Conservation (phyloP, 2,888 invertebrate species). For the Dromius quadrimaculatus region DNA sequence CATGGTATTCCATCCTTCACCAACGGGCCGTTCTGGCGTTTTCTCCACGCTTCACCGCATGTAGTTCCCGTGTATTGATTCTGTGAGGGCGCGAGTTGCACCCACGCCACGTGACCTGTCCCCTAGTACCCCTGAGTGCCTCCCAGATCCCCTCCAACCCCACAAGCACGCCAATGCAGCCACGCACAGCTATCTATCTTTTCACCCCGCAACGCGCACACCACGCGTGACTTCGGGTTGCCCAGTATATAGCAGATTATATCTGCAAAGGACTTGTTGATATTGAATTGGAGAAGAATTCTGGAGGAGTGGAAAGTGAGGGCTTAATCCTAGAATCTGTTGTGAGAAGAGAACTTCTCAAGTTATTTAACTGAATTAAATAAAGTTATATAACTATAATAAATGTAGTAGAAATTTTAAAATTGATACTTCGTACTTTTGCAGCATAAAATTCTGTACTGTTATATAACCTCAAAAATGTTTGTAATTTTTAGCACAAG, state of each 20-base stretch:
- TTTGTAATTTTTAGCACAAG: too few relatives aligned
- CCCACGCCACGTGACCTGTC: conserved; percentile 44
- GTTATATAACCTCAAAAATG: too few relatives aligned
- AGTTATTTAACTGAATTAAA: too few relatives aligned
- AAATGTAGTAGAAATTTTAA: too few relatives aligned
- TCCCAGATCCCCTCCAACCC: conserved; percentile 21
- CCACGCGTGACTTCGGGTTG: conserved; percentile 4
- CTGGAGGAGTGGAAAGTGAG: background rate
- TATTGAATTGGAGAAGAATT: conserved; percentile 20
- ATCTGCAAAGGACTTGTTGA: conserved; percentile 37
- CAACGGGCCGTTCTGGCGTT: background rate
- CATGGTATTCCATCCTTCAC: too few relatives aligned
- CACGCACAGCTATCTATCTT: background rate
- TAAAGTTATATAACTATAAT: too few relatives aligned
- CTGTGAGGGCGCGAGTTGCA: conserved; percentile 42
- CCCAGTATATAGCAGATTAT: too few relatives aligned
- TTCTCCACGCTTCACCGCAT: background rate
- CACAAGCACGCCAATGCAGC: background rate
- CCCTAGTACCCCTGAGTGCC: conserved; percentile 25
- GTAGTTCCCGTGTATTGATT: conserved; percentile 48
- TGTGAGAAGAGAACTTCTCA: too few relatives aligned
- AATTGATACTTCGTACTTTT: too few relatives aligned
- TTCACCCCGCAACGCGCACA: background rate
- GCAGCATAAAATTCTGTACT: too few relatives aligned
- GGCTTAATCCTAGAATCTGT: too few relatives aligned